A percentile compares a stretch with the other conserved stretches of the same genome.
Conservation (phyloP, 2,888 invertebrate species). For the Serrognathus titanus region DNA sequence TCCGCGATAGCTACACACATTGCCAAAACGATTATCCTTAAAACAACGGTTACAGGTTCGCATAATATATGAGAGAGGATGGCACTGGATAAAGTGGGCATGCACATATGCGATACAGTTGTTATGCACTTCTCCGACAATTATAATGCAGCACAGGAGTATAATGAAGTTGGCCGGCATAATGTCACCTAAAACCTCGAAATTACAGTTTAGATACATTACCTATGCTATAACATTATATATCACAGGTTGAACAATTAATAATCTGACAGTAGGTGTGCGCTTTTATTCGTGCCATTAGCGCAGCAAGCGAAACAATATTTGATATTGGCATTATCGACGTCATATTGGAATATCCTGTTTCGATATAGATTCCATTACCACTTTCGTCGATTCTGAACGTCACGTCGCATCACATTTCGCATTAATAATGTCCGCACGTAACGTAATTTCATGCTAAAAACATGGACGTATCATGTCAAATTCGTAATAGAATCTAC, state of each 20-base stretch:
- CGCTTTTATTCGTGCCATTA: no score
- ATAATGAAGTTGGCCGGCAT: conserved; percentile 26
- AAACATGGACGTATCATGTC: no score
- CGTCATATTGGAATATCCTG: conserved; percentile 1
- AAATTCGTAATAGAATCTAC: no score
- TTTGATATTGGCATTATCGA: no score
- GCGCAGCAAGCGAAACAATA: no score
- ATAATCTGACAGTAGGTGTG: no score
- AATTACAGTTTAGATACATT: conserved; percentile 16
- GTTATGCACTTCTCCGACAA: conserved; percentile 23
- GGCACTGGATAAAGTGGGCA: conserved; percentile 8
- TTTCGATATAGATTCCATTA: not conserved
- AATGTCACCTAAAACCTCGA: conserved; percentile 8
- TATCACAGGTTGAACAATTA: no score
- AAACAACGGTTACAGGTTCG: conserved; percentile 1
- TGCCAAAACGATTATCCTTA: not conserved
- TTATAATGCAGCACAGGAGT: conserved; percentile 20
- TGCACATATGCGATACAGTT: conserved; percentile 16
- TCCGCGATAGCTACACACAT: not conserved
- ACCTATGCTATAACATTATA: not conserved
- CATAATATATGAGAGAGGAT: conserved; percentile 9
- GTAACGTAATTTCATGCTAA: no score
- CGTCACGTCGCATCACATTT: no score
- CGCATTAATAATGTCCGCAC: no score
- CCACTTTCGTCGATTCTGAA: not conserved